Base-by-base conservation (phyloP, 2,113 vertebrate species). In the Gymnarchus niloticus region DNA sequence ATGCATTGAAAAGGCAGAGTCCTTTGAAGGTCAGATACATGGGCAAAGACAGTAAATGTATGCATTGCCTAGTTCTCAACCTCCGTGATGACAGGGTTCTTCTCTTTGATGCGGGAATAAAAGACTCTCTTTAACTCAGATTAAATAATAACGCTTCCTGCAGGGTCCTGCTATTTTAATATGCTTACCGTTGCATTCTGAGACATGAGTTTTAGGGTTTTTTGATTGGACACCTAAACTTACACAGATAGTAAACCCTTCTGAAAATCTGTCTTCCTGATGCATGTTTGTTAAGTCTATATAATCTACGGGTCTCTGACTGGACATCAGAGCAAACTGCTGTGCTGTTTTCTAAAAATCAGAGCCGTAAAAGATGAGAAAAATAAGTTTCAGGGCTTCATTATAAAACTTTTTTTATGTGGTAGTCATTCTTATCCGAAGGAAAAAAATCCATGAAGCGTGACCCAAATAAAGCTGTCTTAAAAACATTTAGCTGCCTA, bases 21-120 rank as follows among this genome's bases (percentile, higher is more conserved):
- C 91, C 93, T 94, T 94, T 94, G 93, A 95, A 93, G 93, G 85
- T 86, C 83, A 84, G 86, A 85, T 87, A n/a, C n/a, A n/a, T 77
- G 84, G 12, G 41, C 21, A 65, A 37, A 61, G 23, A 54, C 82
- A 8, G 56, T 44, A 41, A 56, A 83, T 83, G 41, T 52, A 82
- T 85, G 89, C 90, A 87, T 89, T 91, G 88, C 87, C 82, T 88
- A 92, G 92, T 91, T 91, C 90, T 90, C 91, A 88, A 92, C 90
- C 91, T 89, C 87, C 89, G 90, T 83, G 89, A 91, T 89, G 88
- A 92, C 28, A 37, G 81, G 28, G 25, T 6, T 14, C 6, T 4
- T 88, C 90, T 89, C 86, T 93, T 93, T 93, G 92, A 94, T 93
- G 91, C 91, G 51, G 87, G 86, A 90, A 89, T 88, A 88, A 86